Percentiles rank a stretch among this genome's conserved stretches.
Conservation (phyloP, 1,140 invertebrate genomes). For the Trichonephila inaurata region DNA sequence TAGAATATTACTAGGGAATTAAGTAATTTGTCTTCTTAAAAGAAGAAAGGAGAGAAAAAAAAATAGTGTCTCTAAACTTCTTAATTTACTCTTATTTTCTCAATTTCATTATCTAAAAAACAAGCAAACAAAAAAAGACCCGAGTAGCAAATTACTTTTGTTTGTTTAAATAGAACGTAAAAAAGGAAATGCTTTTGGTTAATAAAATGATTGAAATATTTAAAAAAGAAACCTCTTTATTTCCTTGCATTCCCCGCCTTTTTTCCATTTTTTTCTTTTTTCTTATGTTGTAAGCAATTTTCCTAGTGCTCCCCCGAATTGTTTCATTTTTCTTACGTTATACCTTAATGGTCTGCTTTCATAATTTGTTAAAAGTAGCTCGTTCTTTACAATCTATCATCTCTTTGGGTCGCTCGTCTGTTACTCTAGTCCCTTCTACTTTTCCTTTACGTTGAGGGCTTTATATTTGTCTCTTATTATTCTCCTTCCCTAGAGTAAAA, state of each 20-base stretch:
- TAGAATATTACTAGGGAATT: neutral
- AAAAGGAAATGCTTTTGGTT: neutral
- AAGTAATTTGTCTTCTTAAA: neutral
- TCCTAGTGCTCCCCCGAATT: neutral
- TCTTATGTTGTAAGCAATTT: neutral
- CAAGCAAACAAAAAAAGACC: neutral
- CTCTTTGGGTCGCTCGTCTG: neutral
- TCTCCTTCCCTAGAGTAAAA: constrained; percentile 4
- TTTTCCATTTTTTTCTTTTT: neutral
- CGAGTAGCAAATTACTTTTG: neutral
- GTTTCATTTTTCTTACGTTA: constrained; percentile 35
- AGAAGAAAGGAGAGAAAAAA: neutral
- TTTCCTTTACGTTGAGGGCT: constrained; percentile 33
- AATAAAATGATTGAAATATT: neutral
- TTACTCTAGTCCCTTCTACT: neutral
- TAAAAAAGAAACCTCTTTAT: neutral
- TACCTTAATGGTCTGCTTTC: constrained; percentile 17
- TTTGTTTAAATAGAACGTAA: neutral
- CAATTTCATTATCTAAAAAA: constrained; percentile 2
- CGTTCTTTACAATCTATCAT: constrained; percentile 30
- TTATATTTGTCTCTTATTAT: constrained; percentile 58
- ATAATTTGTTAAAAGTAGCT: constrained; percentile 56
- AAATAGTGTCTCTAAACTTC: neutral
- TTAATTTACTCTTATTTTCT: neutral
- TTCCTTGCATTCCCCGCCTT: neutral